Evolutionary conservation across 2,888 invertebrate genomes (phyloP), one percentile per base, ranked within the genome.

Genomic region (Notodonta ziczac): DNA sequence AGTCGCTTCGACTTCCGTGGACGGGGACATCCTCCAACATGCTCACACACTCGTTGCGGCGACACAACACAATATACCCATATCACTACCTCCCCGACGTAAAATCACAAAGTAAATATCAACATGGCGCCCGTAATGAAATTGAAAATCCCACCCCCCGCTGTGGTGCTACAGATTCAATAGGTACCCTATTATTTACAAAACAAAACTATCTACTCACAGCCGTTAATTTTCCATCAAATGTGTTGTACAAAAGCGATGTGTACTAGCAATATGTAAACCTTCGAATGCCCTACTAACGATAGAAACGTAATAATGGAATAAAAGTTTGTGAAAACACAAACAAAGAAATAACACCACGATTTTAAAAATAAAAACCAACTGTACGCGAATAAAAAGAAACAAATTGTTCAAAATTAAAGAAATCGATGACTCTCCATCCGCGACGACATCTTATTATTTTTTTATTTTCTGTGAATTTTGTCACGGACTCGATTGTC

Each of bases 1-100:
- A 79, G 78, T 92, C 91, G 78, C 87, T 86, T 66, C 90, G 87
- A 84, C 87, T 89, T 78, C 91, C 93, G 82, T 94, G 94, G 71
- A 94, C 88, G 72, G 94, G 94, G 69, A 94, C 94, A 93, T 94
- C 91, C 86, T 94, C 94, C 88, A 94, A 90, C 94, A 94, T 94
- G 81, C 88, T 94, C 91, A 89, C 86, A 81, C 85, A 83, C 86
- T 83, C 76, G 74, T 74, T 76, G 80, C 74, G 79, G 76, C 72
- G 67, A 80, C 86, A 87, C 88, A 84, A 85, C 80, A 88, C 86
- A 87, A 82, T 85, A 86, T 79, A 86, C 86, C 85, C 87, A 89
- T 88, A 87, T 76, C 87, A 87, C 82, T 78, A 85, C 74, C 72
- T 69, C 66, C 76, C 76, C 80, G 78, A 76, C 76, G 78, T 78